Base-by-base conservation (phyloP, 2,888 invertebrate genomes). In the Pediacus dermestoides region DNA sequence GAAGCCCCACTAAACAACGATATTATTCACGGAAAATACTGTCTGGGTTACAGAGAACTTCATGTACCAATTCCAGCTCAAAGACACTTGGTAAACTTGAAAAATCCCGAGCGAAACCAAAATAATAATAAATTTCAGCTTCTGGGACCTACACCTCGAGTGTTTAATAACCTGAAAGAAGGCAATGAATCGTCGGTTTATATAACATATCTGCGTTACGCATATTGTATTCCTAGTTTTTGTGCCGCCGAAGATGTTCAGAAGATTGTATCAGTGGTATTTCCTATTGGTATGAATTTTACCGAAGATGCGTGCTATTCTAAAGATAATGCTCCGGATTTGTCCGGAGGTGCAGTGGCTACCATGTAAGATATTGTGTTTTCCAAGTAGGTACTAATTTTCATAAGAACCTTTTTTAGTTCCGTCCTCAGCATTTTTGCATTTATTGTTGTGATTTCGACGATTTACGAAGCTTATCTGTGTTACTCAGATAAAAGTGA, bases 281-380 rank as follows among this genome's bases (percentile, higher is more conserved):
- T 28, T 3, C 3, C 13, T 28, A 11, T n/a, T 18, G 28, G 8
- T 13, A 13, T 7, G 4, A 4, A 4, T 11, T 35, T 16, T 21
- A 12, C 26, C 4, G 39, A 46, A 25, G 23, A 23, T 1, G 16
- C 30, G 3, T 46, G 46, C 25, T 46, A 39, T 21, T 35, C 39
- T 7, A 39, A 42, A 32, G 42, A 30, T 2, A 37, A 39, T 6
- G 31, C 21, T 28, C 46, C 34, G 1, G 25, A 18, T 15, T 16
- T 46, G 8, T 32, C 38, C 8, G 4, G 28, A 6, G 46, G 42
- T 14, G 37, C 46, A 2, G 31, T 39, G 4, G 25, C 15, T 6
- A 39, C 42, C 11, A 42, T 42, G 40, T 35, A 28, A 7, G 21
- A 28, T n/a, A n/a, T n/a, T n/a, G n/a, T n/a, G n/a, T n/a, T n/a